Percentiles rank a stretch among this genome's conserved stretches.
These are phyloP conservation scores for Chloroceryle aenea DNA, from an alignment of 2,113 vertebrate species.

Conservation along the genomic window DNA sequence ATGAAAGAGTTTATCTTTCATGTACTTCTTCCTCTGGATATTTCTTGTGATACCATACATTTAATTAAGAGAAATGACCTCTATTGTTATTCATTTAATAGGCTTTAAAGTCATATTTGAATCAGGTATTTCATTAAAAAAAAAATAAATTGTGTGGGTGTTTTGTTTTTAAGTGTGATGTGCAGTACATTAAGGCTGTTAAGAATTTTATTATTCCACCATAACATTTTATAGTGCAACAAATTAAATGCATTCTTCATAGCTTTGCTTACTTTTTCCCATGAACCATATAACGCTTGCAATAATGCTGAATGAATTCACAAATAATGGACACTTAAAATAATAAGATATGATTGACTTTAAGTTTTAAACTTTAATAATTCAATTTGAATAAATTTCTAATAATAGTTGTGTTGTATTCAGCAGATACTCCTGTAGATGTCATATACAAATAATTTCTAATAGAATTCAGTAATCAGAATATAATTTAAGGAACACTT, in stretches of 20 bases:
- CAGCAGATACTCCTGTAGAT: background rate
- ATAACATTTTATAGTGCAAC: background rate
- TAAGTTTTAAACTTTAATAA: background rate
- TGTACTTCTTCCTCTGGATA: background rate
- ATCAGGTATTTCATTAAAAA: background rate
- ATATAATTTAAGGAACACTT: background rate
- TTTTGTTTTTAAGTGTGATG: background rate
- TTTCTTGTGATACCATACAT: background rate
- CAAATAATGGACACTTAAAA: background rate
- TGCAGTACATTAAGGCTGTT: background rate
- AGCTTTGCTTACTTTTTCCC: background rate
- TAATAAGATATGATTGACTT: background rate
- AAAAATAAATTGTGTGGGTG: background rate
- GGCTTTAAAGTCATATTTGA: background rate
- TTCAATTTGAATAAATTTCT: background rate
- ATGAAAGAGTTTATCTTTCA: background rate
- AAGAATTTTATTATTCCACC: background rate
- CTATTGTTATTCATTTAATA: background rate
- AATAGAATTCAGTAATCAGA: background rate
- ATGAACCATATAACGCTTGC: background rate
- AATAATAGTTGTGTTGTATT: background rate
- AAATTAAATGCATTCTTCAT: slow-evolving; percentile 33
- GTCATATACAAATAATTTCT: background rate
- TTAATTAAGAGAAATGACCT: background rate
- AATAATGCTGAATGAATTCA: slow-evolving; percentile 2